Evolutionary conservation across 2,113 vertebrate genomes (phyloP).

Genomic region (Malurus cyaneus): DNA sequence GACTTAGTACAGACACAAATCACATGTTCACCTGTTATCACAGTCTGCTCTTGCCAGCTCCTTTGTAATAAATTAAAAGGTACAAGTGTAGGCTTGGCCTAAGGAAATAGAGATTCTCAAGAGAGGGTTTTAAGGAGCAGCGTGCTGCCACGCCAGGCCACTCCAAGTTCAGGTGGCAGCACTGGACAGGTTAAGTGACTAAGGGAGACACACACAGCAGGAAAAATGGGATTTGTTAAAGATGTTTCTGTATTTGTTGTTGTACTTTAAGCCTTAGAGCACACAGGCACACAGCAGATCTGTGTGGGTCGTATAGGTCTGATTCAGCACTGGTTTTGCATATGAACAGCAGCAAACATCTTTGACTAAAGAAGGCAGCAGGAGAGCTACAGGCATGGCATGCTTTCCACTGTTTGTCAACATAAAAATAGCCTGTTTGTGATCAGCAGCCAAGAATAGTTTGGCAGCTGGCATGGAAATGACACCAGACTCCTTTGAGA

Average conservation of each 20-base stretch:
- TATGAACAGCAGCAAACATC: not conserved
- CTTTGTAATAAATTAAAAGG: not conserved
- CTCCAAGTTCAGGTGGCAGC: not conserved
- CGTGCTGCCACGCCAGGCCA: not conserved
- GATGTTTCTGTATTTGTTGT: not conserved
- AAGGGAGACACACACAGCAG: not conserved
- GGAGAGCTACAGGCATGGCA: not conserved
- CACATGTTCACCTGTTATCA: not conserved
- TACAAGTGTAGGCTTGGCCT: not conserved
- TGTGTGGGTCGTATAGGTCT: not conserved
- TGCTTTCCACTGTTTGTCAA: conserved; percentile 44
- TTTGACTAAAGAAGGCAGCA: conserved; percentile 57
- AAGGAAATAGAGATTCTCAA: not conserved
- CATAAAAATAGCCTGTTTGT: conserved; percentile 55
- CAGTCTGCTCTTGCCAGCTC: not conserved
- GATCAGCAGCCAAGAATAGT: conserved; percentile 52
- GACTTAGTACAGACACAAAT: not conserved
- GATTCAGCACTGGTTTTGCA: not conserved
- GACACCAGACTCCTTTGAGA: conserved; percentile 11
- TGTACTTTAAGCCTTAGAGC: not conserved
- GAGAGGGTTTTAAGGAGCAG: not conserved
- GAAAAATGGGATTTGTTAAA: not conserved
- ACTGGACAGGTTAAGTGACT: not conserved
- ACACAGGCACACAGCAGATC: not conserved
- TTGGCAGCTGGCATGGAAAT: conserved; percentile 22